Percentiles rank a stretch among this genome's conserved stretches.
These are phyloP conservation scores for Apodemus speciosus DNA, from an alignment of 2,113 vertebrate genomes.

Conservation along the genomic window DNA sequence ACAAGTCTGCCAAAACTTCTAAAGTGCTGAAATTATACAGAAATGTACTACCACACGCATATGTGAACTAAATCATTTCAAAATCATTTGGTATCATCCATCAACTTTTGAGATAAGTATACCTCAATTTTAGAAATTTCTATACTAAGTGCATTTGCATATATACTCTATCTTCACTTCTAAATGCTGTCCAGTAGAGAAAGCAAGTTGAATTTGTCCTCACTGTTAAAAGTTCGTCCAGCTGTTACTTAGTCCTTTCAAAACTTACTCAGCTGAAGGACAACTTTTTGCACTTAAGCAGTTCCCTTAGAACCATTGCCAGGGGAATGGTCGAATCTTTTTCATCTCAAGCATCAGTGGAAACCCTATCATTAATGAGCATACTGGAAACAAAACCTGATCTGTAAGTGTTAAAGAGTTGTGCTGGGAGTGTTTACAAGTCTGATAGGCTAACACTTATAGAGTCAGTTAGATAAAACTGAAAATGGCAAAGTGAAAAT, in stretches of 20 bases:
- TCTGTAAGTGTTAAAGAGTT: slow-evolving; percentile 51
- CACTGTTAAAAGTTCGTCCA: slow-evolving; percentile 13
- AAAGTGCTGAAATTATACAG: neutral
- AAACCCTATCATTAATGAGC: slow-evolving; percentile 65
- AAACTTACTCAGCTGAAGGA: slow-evolving; percentile 58
- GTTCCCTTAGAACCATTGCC: slow-evolving; percentile 61
- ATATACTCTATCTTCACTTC: neutral
- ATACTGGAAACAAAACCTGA: slow-evolving; percentile 62
- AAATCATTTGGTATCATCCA: neutral
- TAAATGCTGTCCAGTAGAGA: neutral
- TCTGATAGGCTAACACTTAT: neutral
- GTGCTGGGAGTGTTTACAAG: slow-evolving; percentile 41
- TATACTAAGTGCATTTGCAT: neutral
- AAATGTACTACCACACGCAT: neutral
- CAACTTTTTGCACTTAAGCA: slow-evolving; percentile 57
- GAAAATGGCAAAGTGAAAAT: neutral
- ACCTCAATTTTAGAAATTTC: slow-evolving; percentile 31
- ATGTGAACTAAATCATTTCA: neutral
- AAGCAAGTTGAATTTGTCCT: slow-evolving; percentile 14
- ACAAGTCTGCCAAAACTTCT: neutral
- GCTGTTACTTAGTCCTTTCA: slow-evolving; percentile 51
- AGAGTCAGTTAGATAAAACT: neutral
- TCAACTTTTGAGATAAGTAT: neutral
- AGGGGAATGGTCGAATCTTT: slow-evolving; percentile 45
- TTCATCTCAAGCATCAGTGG: slow-evolving; percentile 65